A percentile compares a stretch with the other conserved stretches of the same genome.
phyloP scores from a whole-genome alignment of 2,113 vertebrate genomes.

The Petrocephalus zakoni region DNA sequence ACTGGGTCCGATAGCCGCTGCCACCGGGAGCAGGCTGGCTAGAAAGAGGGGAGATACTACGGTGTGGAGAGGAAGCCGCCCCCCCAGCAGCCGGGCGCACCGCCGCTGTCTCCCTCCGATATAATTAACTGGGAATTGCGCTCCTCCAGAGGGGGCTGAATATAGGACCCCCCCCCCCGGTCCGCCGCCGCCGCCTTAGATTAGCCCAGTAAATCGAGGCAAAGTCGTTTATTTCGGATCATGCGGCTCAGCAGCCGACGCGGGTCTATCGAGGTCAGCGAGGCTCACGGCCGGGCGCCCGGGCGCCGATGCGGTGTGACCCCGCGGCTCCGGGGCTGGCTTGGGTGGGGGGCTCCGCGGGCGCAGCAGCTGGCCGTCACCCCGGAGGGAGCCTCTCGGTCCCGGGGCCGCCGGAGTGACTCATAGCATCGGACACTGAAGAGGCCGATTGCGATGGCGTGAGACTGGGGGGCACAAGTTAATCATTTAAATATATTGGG shows the following conservation, averaged over 20 bases:
- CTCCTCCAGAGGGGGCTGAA: constrained; percentile 1
- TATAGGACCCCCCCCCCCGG: neutral
- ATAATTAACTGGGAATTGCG: constrained; percentile 5
- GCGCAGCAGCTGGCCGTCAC: constrained; percentile 23
- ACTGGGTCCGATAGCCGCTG: neutral
- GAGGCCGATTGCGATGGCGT: neutral
- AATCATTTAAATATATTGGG: neutral
- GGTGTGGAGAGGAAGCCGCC: neutral
- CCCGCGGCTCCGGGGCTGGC: neutral
- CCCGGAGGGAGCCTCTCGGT: neutral
- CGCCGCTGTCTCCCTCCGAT: neutral
- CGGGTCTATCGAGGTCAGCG: neutral
- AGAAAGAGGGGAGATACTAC: neutral
- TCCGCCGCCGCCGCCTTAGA: neutral
- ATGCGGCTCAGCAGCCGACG: neutral
- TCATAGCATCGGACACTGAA: neutral
- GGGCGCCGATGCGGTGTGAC: neutral
- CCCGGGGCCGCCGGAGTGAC: neutral
- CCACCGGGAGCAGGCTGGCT: neutral
- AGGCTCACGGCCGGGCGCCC: neutral
- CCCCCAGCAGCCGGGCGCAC: neutral
- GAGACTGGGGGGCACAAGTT: neutral
- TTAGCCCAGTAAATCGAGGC: constrained; percentile 4
- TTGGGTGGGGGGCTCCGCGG: constrained; percentile 12
- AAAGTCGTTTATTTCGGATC: neutral